Base-by-base conservation (phyloP, 2,113 vertebrate species). In the Peromyscus californicus region DNA sequence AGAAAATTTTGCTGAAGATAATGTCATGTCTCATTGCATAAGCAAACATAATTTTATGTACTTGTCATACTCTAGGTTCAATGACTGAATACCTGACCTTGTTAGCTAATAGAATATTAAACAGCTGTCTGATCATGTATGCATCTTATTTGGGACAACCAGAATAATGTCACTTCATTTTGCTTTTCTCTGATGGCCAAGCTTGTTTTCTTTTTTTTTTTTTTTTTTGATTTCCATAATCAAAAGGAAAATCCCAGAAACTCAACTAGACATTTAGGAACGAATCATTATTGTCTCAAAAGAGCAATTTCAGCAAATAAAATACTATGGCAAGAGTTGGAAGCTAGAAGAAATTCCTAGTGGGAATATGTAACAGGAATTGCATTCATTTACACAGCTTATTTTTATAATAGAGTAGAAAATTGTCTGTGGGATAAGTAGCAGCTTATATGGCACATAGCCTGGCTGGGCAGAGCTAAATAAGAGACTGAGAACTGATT, bases 291-390 rank as follows among this genome's bases (percentile, higher is more conserved):
- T 59, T 91, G 7, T n/a, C 21, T 51, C 65, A 72, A 45, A 70
- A 12, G 48, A 33, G 0, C n/a, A 54, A 31, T 94, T 95, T 91
- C 19, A 59, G 84, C 5, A 92, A 90, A 26, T 45, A 89, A 74
- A 97, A 93, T 8, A 29, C 39, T 59, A 1, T 26, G n/a, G 15
- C 13, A 57, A 59, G 48, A 84, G 42, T 21, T 89, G 16, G 59
- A 93, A 19, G n/a, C 42, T 76, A 9, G 42, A 57, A 96, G 70
- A 95, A 91, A 94, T 75, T 76, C 17, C 67, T 61, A 86, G 57
- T 76, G 51, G 54, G 57, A 86, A 63, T 80, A 63, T 42, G 0
- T 42, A 51, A 10, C 76, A 31, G 22, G 22, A 93, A 93, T 78
- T 95, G 36, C 42, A 94, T 65, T 42, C 69, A 57, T 88, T 94